phyloP scores from a whole-genome alignment of 2,888 invertebrate species.

The Andrena fulva region DNA sequence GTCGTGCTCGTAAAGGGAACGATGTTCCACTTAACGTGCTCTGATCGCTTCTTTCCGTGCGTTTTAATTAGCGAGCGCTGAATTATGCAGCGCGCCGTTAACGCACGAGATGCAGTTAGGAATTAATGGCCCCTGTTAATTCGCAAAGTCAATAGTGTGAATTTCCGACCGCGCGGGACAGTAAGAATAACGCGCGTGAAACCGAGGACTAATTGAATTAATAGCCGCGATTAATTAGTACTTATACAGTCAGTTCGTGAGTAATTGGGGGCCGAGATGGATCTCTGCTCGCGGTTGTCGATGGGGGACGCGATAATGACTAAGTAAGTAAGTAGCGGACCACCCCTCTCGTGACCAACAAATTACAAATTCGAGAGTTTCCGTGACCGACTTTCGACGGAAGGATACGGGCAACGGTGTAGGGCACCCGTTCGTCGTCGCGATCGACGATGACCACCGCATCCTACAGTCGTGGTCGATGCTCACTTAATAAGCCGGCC shows the following conservation, averaged over 20 bases:
- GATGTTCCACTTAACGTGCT: slow-evolving; percentile 53
- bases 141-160: slow-evolving; percentile 57
- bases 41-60: slow-evolving; percentile 49
- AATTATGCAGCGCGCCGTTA: slow-evolving; percentile 46
- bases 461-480: slow-evolving; percentile 15
- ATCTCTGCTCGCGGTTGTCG: too few species aligned
- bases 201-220: slow-evolving; percentile 29
- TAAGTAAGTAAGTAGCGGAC: too few species aligned
- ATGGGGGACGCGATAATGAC: too few species aligned
- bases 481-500: slow-evolving; percentile 39
- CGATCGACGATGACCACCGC: slow-evolving; percentile 23
- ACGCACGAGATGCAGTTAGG: slow-evolving; percentile 24
- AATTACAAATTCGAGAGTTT: too few species aligned
- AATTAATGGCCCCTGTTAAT: slow-evolving; percentile 41
- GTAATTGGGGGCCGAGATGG: not conserved
- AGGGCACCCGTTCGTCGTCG: not conserved
- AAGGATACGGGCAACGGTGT: too few species aligned
- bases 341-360: too few species aligned
- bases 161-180: slow-evolving; percentile 41
- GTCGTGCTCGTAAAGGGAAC: slow-evolving; percentile 47
- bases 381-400: not conserved
- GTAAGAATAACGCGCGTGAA: slow-evolving; percentile 8
- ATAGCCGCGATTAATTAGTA: slow-evolving; percentile 40
- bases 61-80: slow-evolving; percentile 55
- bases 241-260: not conserved